Conservation (phyloP, 2,888 invertebrate genomes). For the Dolomedes plantarius region DNA sequence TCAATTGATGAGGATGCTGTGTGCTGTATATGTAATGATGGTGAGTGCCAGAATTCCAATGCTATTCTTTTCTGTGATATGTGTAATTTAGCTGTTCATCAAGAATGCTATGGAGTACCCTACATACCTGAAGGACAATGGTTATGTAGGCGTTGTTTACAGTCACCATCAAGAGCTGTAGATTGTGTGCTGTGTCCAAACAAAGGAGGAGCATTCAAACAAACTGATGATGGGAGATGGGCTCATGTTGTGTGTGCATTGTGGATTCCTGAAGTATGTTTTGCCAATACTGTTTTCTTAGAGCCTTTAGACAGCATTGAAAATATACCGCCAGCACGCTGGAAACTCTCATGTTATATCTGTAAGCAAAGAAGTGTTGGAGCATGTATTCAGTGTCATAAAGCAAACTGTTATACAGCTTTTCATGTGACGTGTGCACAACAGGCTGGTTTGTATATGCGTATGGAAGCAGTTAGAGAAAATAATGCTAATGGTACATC, state of each 20-base stretch:
- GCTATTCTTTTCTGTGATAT: slow-evolving; percentile 99
- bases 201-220: slow-evolving; percentile 98
- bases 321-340: slow-evolving; percentile 95
- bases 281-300: slow-evolving; percentile 96
- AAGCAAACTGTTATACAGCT: slow-evolving; percentile 95
- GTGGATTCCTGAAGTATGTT: slow-evolving; percentile 98
- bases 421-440: slow-evolving; percentile 99
- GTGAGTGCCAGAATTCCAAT: slow-evolving; percentile 98
- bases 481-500: slow-evolving; percentile 82
- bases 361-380: slow-evolving; percentile 95
- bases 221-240: slow-evolving; percentile 96
- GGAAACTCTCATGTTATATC: slow-evolving; percentile 97
- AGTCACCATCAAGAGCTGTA: slow-evolving; percentile 96
- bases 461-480: slow-evolving; percentile 92
- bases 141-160: slow-evolving; percentile 95
- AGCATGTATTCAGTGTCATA: slow-evolving; percentile 98
- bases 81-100: slow-evolving; percentile 99
- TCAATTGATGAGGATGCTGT: slow-evolving; percentile 98
- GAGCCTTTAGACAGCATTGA: slow-evolving; percentile 99
- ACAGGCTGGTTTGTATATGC: slow-evolving; percentile 93
- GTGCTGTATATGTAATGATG: slow-evolving; percentile 99
- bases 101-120: slow-evolving; percentile 98
- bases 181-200: slow-evolving; percentile 99
- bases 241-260: slow-evolving; percentile 99
- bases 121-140: slow-evolving; percentile 98